Percentiles rank a stretch among this genome's conserved stretches.
phyloP scores from a whole-genome alignment of 30 jellyfish, hydroid and myxozoan species.

The Aurelia sp. region DNA sequence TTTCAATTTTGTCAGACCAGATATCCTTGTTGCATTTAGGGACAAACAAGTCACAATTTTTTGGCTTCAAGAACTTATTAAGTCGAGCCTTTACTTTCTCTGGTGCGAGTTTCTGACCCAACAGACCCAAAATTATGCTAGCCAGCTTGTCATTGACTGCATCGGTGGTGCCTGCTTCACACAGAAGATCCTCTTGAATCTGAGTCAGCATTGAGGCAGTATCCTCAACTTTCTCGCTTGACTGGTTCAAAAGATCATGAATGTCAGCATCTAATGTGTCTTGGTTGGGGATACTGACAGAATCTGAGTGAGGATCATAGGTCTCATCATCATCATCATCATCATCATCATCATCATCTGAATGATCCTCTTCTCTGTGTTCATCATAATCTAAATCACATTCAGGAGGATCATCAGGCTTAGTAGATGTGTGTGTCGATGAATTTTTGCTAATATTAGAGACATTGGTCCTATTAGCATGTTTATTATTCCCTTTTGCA shows the following conservation, averaged over 20 bases:
- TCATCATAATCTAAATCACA: slow-evolving; percentile 16
- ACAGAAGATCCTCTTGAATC: slow-evolving; percentile 31
- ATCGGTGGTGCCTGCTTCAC: slow-evolving; percentile 1
- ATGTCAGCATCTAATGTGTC: slow-evolving; percentile 31
- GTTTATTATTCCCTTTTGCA: slow-evolving; percentile 5
- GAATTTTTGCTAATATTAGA: background rate
- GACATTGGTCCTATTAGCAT: slow-evolving; percentile 48
- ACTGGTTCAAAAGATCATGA: background rate
- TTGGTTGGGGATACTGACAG: slow-evolving; percentile 40
- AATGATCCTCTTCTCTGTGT: slow-evolving; percentile 1
- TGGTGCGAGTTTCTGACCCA: slow-evolving; percentile 19
- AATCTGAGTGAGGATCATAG: background rate
- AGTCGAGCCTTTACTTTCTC: slow-evolving; percentile 36
- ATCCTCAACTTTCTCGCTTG: background rate
- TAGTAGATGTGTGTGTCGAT: slow-evolving; percentile 8
- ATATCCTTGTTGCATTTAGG: slow-evolving; percentile 46
- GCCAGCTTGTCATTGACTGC: slow-evolving; percentile 32
- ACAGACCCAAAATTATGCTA: slow-evolving; percentile 20
- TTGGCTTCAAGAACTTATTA: slow-evolving; percentile 9
- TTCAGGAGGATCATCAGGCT: slow-evolving; percentile 33
- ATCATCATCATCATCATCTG: slow-evolving; percentile 21
- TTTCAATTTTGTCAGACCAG: slow-evolving; percentile 36
- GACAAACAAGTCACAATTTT: slow-evolving; percentile 34
- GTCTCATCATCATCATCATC: slow-evolving; percentile 14
- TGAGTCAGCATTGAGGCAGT: slow-evolving; percentile 2